Conservation (phyloP, 1,140 invertebrate genomes). For the Dendroctonus valens region DNA sequence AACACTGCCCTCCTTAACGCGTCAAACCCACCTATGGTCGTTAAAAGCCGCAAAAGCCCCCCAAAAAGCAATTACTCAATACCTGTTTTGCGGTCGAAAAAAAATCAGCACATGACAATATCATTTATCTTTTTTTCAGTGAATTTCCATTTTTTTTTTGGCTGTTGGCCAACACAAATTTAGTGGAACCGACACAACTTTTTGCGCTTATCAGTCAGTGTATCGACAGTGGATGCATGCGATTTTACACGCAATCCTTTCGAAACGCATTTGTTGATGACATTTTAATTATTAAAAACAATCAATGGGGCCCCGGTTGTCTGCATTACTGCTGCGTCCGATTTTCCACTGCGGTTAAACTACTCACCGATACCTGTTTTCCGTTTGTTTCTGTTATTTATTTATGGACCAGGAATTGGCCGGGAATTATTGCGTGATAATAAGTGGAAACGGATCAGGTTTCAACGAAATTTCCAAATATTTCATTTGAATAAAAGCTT, state of each 20-base stretch:
- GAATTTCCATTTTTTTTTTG: no score
- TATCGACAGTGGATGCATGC: slow-evolving; percentile 16
- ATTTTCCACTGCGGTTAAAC: slow-evolving; percentile 18
- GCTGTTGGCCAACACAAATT: slow-evolving; percentile 1
- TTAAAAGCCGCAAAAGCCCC: background rate
- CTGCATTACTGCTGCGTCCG: background rate
- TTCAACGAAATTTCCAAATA: no score
- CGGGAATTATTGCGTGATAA: no score
- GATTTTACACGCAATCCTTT: slow-evolving; percentile 25
- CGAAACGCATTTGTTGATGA: slow-evolving; percentile 27
- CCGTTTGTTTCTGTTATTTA: slow-evolving; percentile 10
- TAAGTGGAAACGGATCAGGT: no score
- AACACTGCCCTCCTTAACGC: no score
- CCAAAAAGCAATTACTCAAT: background rate
- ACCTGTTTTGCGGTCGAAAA: background rate
- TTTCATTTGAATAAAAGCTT: no score
- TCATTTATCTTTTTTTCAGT: no score
- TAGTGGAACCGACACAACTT: slow-evolving; percentile 11
- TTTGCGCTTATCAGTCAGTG: slow-evolving; percentile 9
- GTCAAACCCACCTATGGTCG: background rate
- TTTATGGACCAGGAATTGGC: background rate
- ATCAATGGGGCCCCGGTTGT: slow-evolving; percentile 11
- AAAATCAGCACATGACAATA: no score
- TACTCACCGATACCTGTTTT: slow-evolving; percentile 16
- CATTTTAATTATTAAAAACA: slow-evolving; percentile 32